A percentile compares a stretch with the other conserved stretches of the same genome.
phyloP scores from a whole-genome alignment of 2,888 invertebrate genomes.

The Lithophane ornitopus region DNA sequence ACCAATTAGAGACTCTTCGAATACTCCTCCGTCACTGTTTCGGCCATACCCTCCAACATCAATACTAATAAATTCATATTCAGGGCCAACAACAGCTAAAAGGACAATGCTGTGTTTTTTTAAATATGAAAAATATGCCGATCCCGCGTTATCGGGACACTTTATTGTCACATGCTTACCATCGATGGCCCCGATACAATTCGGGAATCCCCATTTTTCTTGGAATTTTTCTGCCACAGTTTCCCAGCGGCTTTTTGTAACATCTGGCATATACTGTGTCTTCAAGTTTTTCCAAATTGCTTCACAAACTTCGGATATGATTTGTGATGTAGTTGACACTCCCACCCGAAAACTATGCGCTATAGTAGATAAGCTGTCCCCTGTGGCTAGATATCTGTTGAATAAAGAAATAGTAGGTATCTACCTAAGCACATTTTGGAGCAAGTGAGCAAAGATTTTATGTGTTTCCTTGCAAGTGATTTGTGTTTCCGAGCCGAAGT shows the following conservation, averaged over 20 bases:
- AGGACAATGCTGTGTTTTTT: conserved; percentile 2
- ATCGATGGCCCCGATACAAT: conserved; percentile 3
- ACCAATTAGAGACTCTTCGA: background rate
- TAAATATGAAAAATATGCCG: background rate
- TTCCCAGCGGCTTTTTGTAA: background rate
- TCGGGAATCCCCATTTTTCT: background rate
- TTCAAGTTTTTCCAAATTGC: background rate
- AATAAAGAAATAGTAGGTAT: too few species aligned
- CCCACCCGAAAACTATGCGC: background rate
- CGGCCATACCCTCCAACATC: conserved; percentile 3
- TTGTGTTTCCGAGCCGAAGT: too few species aligned
- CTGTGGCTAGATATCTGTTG: too few species aligned
- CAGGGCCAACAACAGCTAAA: background rate
- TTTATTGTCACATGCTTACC: background rate
- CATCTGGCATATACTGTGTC: background rate
- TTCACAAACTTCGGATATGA: background rate
- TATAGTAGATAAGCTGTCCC: background rate
- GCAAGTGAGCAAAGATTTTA: too few species aligned
- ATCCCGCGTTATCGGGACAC: background rate
- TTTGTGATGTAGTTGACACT: background rate
- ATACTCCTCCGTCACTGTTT: background rate
- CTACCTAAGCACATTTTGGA: too few species aligned
- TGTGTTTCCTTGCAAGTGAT: too few species aligned
- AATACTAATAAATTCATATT: background rate
- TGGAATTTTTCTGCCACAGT: background rate